Evolutionary conservation across 35 echinoderm and acorn worm genomes (phyloP).

Genomic region (Ptychodera flava): DNA sequence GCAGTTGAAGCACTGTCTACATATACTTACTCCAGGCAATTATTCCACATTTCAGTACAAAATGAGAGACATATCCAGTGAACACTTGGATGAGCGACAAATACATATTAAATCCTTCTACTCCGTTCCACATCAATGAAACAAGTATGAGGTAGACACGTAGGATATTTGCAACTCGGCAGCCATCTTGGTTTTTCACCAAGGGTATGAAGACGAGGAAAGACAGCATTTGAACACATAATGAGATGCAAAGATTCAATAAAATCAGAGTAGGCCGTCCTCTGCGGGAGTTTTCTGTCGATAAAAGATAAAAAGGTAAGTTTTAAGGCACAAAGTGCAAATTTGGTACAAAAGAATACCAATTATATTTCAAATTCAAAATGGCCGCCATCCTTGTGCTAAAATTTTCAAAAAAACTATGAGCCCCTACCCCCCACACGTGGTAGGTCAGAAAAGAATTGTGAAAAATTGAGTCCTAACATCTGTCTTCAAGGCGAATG

Average conservation of each 20-base stretch:
- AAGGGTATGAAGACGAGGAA: conserved; percentile 55
- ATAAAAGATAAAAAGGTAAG: not conserved
- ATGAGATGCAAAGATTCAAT: conserved; percentile 71
- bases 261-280: conserved; percentile 82
- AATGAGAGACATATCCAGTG: conserved; percentile 51
- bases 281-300: conserved; percentile 54
- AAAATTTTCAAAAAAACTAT: not conserved
- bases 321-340: no score
- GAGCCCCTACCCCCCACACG: no score
- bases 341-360: no score
- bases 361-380: not conserved
- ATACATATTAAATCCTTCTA: conserved; percentile 94
- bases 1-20: no score
- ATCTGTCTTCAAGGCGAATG: no score
- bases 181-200: conserved; percentile 51
- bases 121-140: conserved; percentile 97
- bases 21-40: conserved; percentile 81
- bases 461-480: no score
- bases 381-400: not conserved
- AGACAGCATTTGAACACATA: conserved; percentile 47
- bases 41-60: conserved; percentile 72
- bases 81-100: conserved; percentile 75
- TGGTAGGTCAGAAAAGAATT: no score
- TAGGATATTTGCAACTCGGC: conserved; percentile 74
- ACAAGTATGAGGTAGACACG: conserved; percentile 86